Evolutionary conservation across 2,113 vertebrate genomes (phyloP).

Genomic region (Petroica traversi): DNA sequence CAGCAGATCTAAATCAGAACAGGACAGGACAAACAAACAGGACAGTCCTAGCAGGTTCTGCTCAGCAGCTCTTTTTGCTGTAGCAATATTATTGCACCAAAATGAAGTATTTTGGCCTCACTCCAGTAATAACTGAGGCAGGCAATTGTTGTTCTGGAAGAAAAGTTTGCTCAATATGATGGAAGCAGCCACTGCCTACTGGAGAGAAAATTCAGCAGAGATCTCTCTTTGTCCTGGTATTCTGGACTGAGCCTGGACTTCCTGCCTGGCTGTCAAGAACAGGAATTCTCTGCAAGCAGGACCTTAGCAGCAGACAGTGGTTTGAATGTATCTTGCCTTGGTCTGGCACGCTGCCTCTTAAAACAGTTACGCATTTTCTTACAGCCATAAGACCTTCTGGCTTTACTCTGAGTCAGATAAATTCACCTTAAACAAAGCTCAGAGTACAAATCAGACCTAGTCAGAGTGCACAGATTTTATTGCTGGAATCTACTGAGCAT

Average conservation of each 20-base stretch:
- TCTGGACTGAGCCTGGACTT: background rate
- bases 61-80: background rate
- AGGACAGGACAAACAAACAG: background rate
- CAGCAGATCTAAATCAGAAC: background rate
- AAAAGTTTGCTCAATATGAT: background rate
- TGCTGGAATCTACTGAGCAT: background rate
- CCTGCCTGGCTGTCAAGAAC: background rate
- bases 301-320: background rate
- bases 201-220: background rate
- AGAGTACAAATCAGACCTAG: background rate
- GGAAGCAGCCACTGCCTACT: background rate
- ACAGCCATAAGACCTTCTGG: background rate
- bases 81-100: conserved; percentile 4
- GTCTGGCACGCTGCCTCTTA: background rate
- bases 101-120: conserved; percentile 4
- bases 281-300: background rate
- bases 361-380: conserved; percentile 8
- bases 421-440: background rate
- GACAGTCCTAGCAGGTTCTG: background rate
- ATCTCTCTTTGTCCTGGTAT: background rate
- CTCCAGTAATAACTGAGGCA: background rate
- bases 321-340: background rate
- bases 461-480: background rate
- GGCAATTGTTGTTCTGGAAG: background rate
- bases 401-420: background rate